Conservation (phyloP, 1,140 invertebrate genomes). For the Nasonia longicornis region DNA sequence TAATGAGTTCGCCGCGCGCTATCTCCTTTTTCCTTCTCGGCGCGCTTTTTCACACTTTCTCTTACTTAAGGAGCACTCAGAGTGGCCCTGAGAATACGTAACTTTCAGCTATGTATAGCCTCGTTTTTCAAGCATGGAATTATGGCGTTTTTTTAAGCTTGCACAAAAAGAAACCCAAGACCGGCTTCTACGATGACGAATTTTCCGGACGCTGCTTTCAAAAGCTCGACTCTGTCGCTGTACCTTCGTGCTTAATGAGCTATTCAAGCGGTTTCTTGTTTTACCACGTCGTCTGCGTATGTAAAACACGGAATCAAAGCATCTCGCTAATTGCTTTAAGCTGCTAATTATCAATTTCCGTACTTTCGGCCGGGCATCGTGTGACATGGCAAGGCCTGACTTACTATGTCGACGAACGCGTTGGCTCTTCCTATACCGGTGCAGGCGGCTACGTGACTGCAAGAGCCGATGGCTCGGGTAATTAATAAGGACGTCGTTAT, state of each 20-base stretch:
- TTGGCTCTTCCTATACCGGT: background rate
- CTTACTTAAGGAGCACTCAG: slow-evolving; percentile 17
- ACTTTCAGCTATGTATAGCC: background rate
- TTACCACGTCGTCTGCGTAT: too few species aligned
- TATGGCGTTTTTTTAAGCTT: background rate
- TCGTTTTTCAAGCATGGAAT: slow-evolving; percentile 1
- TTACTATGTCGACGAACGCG: background rate
- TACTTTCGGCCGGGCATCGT: background rate
- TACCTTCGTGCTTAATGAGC: background rate
- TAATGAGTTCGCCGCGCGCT: background rate
- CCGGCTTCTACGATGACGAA: background rate
- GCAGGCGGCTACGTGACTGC: background rate
- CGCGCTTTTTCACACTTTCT: background rate
- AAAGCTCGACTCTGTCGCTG: too few species aligned
- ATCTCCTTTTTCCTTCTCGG: background rate
- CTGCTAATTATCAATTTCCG: too few species aligned
- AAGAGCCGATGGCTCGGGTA: background rate
- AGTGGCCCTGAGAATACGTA: background rate
- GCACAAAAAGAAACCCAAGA: background rate
- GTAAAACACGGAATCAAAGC: too few species aligned
- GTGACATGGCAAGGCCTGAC: too few species aligned
- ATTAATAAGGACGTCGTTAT: slow-evolving; percentile 47
- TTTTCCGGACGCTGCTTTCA: background rate
- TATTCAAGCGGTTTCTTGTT: background rate
- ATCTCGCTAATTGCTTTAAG: too few species aligned